Base-by-base conservation (phyloP, 1,140 invertebrate genomes). In the Calephelis virginiensis region DNA sequence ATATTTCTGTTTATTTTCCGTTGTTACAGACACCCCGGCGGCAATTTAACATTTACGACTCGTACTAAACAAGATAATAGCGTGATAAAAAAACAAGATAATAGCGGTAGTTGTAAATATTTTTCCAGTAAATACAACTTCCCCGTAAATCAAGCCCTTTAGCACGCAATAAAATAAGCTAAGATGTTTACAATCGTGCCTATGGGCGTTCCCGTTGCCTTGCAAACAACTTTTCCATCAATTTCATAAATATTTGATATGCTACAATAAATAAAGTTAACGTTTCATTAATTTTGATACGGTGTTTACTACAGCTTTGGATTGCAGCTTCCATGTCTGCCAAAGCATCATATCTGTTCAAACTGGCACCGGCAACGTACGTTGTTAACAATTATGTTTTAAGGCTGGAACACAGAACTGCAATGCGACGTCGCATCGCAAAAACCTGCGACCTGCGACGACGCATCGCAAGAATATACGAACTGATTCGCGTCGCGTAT, bases 61-160 rank as follows among this genome's bases (percentile, higher is more conserved):
- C 28, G 6, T 37, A 37, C 53, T 59, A 59, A 59, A 10, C 53
- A 38, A 59, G 38, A 59, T n/a, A n/a, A n/a, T n/a, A n/a, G n/a
- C n/a, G 53, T 38, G 28, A 59, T 59, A 59, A 59, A 59, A 59
- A 59, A 38, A 38, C 53, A 59, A 59, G 53, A 59, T 59, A 59
- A 59, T 59, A 59, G 37, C 53, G 53, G 53, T 59, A 59, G 53
- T 59, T 59, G 53, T 59, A 59, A 59, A 38, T 59, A 59, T 59
- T 59, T 59, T 59, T 59, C 17, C 53, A 43, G 40, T 38, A 59
- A 59, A 59, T 12, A 59, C 53, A 59, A 59, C 53, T 59, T 59
- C 28, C 53, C 12, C 53, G 12, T 59, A 59, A 59, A 59, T 59
- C 37, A 59, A 38, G 28, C 53, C 53, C 11, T 38, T 38, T 37